Base-by-base conservation (phyloP, 2,113 vertebrate genomes). In the Gymnobelideus leadbeateri region DNA sequence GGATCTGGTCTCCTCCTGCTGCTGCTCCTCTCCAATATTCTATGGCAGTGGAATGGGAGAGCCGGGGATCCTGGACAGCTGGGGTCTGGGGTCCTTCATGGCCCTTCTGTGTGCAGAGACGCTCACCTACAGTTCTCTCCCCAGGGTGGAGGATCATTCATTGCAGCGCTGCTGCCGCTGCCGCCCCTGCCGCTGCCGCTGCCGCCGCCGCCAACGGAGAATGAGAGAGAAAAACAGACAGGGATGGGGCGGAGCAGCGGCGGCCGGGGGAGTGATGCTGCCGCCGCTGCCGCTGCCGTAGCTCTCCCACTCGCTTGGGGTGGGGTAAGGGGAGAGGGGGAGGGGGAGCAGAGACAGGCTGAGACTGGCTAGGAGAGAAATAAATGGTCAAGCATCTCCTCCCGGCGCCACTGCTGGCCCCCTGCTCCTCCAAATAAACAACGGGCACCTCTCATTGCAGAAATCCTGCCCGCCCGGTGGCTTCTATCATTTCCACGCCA, bases 151-250 rank as follows among this genome's bases (percentile, higher is more conserved):
- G 96, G 97, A 92, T 98, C 98, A 97, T 97, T 97, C 98, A 98
- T 98, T 92, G 98, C 98, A 96, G 98, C 94, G 93, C 96, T 43
- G 96, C 97, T 51, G 97, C 97, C 11, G 96, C 97, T 11, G 96
- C 94, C 91, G 94, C 96, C 55, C 96, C 95, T 90, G 53, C 89
- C 84, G 92, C 95, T 96, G 47, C 47, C 47, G 47, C 47, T 49
- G 47, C 68, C n/a, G 37, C 68, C 68, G 97, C 96, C 95, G 92
- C 96, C 95, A 94, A 95, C 91, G 51, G 97, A 98, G 98, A 95
- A 97, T 95, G 97, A 95, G 95, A 95, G 93, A 93, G 96, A 90
- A 97, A 98, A 98, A 98, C 98, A 98, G 97, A 97, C 96, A 96
- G 92, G 94, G 97, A 95, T 84, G 95, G 97, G 98, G 98, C 96